Evolutionary conservation across 2,888 invertebrate species (phyloP).

Genomic region (Xiphydria camelus): DNA sequence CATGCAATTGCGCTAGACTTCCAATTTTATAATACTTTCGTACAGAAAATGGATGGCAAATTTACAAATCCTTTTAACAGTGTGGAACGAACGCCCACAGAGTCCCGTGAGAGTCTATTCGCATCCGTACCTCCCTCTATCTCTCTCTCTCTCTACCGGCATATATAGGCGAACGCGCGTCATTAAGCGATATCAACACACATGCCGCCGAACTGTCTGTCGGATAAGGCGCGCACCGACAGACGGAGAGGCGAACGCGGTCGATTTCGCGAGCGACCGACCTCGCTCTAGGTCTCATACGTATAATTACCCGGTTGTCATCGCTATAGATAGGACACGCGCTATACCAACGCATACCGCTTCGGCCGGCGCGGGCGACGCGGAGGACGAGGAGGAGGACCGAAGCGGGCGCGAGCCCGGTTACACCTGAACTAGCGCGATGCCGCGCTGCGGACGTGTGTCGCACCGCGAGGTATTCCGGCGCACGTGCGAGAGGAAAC

Average conservation of each 20-base stretch:
- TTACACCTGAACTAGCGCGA: background rate
- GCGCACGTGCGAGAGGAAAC: slow-evolving; percentile 9
- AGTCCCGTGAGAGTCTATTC: no score
- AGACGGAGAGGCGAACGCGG: slow-evolving; percentile 5
- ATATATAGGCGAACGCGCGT: slow-evolving; percentile 14
- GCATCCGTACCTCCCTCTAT: no score
- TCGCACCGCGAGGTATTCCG: slow-evolving; percentile 1
- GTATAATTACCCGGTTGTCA: slow-evolving; percentile 26
- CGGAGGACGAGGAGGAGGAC: no score
- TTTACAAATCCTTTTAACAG: no score
- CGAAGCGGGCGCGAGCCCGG: background rate
- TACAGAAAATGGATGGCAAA: no score
- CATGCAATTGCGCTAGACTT: no score
- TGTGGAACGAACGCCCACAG: no score
- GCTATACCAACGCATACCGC: no score
- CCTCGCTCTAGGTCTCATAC: slow-evolving; percentile 18
- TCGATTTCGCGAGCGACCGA: slow-evolving; percentile 15
- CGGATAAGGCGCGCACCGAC: no score
- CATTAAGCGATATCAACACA: slow-evolving; percentile 21
- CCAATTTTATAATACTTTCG: no score
- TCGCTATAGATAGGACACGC: slow-evolving; percentile 34
- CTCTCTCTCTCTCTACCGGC: no score
- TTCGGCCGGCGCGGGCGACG: no score
- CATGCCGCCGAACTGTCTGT: slow-evolving; percentile 26
- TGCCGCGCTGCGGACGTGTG: background rate